Base-by-base conservation (phyloP, 2,888 invertebrate species). In the Plagodis pulveraria region DNA sequence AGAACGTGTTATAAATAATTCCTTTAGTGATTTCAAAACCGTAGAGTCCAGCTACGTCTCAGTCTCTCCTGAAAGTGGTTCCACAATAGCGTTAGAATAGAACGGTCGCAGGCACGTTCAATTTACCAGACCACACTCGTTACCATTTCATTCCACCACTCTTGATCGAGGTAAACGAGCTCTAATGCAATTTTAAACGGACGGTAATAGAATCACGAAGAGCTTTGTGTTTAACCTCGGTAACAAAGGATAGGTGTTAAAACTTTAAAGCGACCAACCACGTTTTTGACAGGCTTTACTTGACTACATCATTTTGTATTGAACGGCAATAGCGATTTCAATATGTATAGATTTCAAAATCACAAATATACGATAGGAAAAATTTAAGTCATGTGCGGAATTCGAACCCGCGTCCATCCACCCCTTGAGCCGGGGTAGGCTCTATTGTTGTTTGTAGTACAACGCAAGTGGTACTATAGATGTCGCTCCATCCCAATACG, bases 61-160 rank as follows among this genome's bases (percentile, higher is more conserved):
- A 36, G n/a, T 50, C 50, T 43, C 50, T 9, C n/a, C 44, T 11
- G 47, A 49, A 6, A 41, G 54, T 49, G 38, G 50, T 38, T 42
- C 53, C 51, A 52, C 66, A 78, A 83, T 83, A 78, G 77, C 76
- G 81, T 84, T 82, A 82, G 77, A 68, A 38, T 50, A 62, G 58
- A 62, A 65, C 66, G 65, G 71, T 73, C 78, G 73, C 72, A 59
- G 64, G 72, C 68, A 65, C 74, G 75, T 82, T 82, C 84, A 84
- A 84, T 84, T 84, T 77, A 76, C 74, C 78, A 80, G 81, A 76
- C 81, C 76, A 71, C 68, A 73, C 79, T 82, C 80, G 81, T 81
- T 80, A 78, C 77, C 76, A 78, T 79, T 82, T 81, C 77, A 81
- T 82, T 72, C 67, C 70, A 68, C 71, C 69, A 56, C 57, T 61